Base-by-base conservation (phyloP, 2,888 invertebrate genomes). In the Drosophila paramelanica region DNA sequence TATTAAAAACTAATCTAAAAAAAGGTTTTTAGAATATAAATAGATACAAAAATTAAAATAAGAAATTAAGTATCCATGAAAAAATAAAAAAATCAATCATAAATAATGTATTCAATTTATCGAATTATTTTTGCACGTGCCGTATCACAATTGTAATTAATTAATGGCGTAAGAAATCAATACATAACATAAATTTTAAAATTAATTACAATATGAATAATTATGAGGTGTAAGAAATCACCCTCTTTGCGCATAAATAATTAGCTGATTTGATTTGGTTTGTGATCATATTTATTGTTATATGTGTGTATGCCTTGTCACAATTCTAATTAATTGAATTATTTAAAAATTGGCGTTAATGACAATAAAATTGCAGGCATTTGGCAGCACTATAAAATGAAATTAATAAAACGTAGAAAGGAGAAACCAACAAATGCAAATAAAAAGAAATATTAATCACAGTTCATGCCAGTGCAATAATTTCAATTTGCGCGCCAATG, bases 401-500 rank as follows among this genome's bases (percentile, higher is more conserved):
- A 68, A 58, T 43, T 42, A 46, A 45, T 27, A 45, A 49, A 43
- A 8, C 11, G 20, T 3, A 73, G 17, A 53, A 43, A 67, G 55
- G 56, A 33, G 55, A 13, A 3, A 23, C 20, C 17, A 53, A 53
- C n/a, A 64, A 62, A 67, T 50, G 45, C 50, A 49, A 68, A 74
- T 66, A 59, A 62, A 77, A 68, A 70, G 68, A 72, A 79, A 77
- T 88, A 83, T 88, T 82, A 87, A 87, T 87, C 76, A 79, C 79
- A 65, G 79, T 64, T 64, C 64, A 57, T 69, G 69, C 53, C 65
- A 61, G 47, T 46, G 88, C 77, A 89, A 89, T 85, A 89, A 89
- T 85, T 85, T 85, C 79, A 87, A 85, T 85, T 87, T 87, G 62
- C 77, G 81, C 70, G 69, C 68, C 88, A 86, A 85, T 79, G 86